Percentiles rank a stretch among this genome's conserved stretches.
Evolutionary conservation across 2,888 invertebrate species (phyloP).

Genomic region (Carpatolechia fugitivella): DNA sequence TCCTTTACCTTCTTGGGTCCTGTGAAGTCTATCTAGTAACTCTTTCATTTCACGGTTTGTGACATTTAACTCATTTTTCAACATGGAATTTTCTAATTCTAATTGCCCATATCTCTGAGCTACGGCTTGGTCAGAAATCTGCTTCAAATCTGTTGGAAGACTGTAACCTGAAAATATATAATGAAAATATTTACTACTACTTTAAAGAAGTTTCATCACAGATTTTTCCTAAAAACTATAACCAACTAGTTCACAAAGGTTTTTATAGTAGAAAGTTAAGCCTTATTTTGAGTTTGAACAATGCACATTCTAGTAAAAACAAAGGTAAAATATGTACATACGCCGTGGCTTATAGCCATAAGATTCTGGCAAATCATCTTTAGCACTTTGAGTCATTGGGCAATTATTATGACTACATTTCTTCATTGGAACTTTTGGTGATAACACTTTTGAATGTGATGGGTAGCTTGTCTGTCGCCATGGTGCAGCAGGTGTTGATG

Average conservation of each 20-base stretch:
- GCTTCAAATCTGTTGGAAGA: constrained; percentile 52
- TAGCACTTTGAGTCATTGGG: constrained; percentile 5
- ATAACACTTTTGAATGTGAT: too few relatives aligned
- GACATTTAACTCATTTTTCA: constrained; percentile 69
- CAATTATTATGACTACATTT: background rate
- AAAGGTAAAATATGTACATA: constrained; percentile 46
- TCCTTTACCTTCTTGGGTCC: constrained; percentile 61
- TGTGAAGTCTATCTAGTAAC: constrained; percentile 48
- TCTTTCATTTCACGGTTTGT: constrained; percentile 61
- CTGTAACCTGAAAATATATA: constrained; percentile 48
- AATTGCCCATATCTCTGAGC: constrained; percentile 58
- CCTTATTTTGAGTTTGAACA: too few relatives aligned
- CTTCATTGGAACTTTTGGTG: background rate
- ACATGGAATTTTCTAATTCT: constrained; percentile 68
- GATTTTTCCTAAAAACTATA: too few relatives aligned
- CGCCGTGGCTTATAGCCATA: constrained; percentile 50
- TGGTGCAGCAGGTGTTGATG: too few relatives aligned
- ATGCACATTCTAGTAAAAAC: too few relatives aligned
- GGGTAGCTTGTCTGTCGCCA: too few relatives aligned
- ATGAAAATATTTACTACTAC: too few relatives aligned
- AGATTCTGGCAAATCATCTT: constrained; percentile 33
- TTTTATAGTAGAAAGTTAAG: too few relatives aligned
- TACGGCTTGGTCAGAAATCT: constrained; percentile 34
- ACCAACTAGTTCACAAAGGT: too few relatives aligned
- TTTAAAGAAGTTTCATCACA: too few relatives aligned